phyloP scores from a whole-genome alignment of 2,113 vertebrate genomes.

The Ceyx melanurus region DNA sequence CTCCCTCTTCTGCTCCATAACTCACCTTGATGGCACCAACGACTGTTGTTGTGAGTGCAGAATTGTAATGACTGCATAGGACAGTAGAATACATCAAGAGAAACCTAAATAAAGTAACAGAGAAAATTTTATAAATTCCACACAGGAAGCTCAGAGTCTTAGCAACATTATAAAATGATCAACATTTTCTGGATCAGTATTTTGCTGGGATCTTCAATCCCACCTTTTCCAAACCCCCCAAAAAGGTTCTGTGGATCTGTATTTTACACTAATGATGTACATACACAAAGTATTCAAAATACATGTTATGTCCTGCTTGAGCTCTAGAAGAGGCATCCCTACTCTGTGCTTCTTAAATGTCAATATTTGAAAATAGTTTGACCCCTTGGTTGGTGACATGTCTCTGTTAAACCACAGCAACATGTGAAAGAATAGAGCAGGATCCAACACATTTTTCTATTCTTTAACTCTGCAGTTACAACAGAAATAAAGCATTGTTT shows the following conservation, averaged over 20 bases:
- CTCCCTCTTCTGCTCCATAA: neutral
- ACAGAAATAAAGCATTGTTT: neutral
- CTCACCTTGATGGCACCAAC: conserved; percentile 90
- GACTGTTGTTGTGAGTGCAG: conserved; percentile 87
- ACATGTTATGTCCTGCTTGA: neutral
- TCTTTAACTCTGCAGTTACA: neutral
- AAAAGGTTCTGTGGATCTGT: neutral
- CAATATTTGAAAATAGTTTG: neutral
- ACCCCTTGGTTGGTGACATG: rapidly evolving
- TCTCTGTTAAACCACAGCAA: too few species aligned
- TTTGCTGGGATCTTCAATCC: neutral
- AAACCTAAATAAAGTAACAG: conserved; percentile 79
- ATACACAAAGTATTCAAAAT: neutral
- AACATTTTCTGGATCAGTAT: neutral
- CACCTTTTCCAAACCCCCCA: neutral
- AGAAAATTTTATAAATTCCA: neutral
- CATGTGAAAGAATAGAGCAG: neutral
- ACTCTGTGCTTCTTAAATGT: neutral
- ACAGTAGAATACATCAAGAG: conserved; percentile 90
- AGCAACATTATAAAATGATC: neutral
- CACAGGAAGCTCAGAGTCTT: neutral
- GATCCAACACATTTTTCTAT: neutral
- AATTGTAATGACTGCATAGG: conserved; percentile 92
- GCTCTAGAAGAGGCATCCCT: neutral
- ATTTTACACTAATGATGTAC: neutral